These are phyloP conservation scores for Python bivittatus DNA, from an alignment of 2,113 vertebrate genomes.

Conservation along the genomic window DNA sequence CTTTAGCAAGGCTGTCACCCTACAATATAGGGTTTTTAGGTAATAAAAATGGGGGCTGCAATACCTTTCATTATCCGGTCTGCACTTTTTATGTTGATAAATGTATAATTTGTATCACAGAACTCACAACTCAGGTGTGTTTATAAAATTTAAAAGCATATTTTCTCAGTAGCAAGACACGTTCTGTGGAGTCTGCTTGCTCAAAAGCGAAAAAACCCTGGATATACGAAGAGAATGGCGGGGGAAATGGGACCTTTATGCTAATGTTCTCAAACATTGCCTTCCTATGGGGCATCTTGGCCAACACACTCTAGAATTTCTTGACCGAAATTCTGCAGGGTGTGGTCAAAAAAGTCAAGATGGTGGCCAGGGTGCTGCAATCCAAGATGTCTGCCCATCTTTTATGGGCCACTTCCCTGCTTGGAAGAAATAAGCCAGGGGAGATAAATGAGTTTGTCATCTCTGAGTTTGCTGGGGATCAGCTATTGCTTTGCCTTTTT, in stretches of 20 bases:
- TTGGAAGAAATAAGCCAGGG: no score
- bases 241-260: not conserved
- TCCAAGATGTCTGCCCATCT: no score
- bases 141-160: not conserved
- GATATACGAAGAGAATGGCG: not conserved
- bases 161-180: not conserved
- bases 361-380: no score
- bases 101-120: not conserved
- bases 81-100: not conserved
- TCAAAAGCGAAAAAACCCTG: not conserved
- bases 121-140: not conserved
- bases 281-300: no score
- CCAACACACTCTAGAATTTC: no score
- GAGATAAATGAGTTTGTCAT: no score
- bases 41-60: not conserved
- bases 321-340: no score
- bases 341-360: no score
- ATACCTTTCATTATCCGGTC: not conserved
- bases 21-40: not conserved
- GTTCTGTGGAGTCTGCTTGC: not conserved
- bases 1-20: not conserved
- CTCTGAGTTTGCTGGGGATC: no score
- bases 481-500: no score
- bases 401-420: no score
- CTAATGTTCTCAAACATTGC: no score